These are phyloP conservation scores for Chironomus riparius DNA, from an alignment of 2,888 invertebrate species.

Conservation along the genomic window DNA sequence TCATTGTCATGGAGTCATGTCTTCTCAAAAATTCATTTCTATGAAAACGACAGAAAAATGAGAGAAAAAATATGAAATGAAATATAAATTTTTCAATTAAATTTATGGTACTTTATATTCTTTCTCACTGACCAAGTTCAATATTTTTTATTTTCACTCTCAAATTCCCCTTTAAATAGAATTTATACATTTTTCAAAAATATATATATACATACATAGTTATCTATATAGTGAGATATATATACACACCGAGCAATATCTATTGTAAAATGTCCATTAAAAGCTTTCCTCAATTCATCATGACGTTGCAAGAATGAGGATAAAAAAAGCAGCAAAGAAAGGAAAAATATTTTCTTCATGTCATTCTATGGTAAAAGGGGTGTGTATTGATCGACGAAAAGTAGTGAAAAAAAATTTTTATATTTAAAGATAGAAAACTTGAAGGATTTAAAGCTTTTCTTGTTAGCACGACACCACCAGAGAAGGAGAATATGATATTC, in stretches of 20 bases:
- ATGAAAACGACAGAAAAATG: background rate
- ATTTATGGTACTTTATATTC: background rate
- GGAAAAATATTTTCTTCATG: constrained; percentile 1
- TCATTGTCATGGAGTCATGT: too few species aligned
- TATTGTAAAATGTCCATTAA: background rate
- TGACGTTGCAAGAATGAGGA: constrained; percentile 9
- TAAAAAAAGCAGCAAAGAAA: background rate
- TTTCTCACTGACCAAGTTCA: background rate
- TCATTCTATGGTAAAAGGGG: constrained; percentile 11
- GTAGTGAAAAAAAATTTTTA: background rate
- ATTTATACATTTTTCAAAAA: background rate
- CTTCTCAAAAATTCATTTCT: too few species aligned
- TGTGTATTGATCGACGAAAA: constrained; percentile 16
- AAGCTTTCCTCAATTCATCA: constrained; percentile 17
- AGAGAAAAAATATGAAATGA: background rate
- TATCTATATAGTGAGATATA: background rate
- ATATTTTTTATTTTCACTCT: background rate
- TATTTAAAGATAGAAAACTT: background rate
- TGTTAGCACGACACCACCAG: background rate
- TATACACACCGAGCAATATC: background rate
- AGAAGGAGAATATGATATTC: too few species aligned
- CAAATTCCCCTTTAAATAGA: background rate
- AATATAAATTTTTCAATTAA: background rate
- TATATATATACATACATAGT: background rate
- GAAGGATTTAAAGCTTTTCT: background rate